These are phyloP conservation scores for Lynx canadensis DNA, from an alignment of 2,113 vertebrate genomes.

Conservation along the genomic window DNA sequence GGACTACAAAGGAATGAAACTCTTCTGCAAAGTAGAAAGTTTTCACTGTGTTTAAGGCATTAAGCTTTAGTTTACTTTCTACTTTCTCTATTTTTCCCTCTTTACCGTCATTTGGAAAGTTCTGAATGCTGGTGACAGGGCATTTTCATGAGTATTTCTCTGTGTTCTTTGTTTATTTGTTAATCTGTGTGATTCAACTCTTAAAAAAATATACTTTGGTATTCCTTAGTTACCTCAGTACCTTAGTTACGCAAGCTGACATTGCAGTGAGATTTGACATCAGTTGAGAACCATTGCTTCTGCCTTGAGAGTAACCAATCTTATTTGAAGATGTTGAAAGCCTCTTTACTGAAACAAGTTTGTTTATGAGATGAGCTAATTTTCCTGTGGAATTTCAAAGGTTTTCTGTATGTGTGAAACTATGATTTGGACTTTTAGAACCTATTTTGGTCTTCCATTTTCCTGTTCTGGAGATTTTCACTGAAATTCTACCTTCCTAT, in stretches of 20 bases:
- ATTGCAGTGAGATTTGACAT: background rate
- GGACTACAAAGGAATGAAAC: background rate
- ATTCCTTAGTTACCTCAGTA: background rate
- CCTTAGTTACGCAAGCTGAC: background rate
- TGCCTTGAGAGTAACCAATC: background rate
- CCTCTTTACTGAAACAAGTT: background rate
- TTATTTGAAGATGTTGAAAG: background rate
- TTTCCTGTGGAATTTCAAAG: background rate
- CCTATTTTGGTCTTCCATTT: background rate
- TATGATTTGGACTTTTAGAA: slow-evolving; percentile 4
- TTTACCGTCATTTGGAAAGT: slow-evolving; percentile 15
- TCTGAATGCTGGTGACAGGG: background rate
- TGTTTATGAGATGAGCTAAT: background rate
- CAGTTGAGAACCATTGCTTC: background rate
- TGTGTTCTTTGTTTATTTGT: background rate
- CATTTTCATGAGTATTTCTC: background rate
- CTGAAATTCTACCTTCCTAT: background rate
- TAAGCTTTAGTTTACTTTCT: background rate
- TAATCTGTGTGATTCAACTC: background rate
- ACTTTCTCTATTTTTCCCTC: background rate
- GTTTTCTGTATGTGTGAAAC: background rate
- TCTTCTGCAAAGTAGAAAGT: background rate
- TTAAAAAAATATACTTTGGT: background rate
- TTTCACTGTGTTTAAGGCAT: background rate
- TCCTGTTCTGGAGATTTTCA: background rate